These are phyloP conservation scores for Caenorhabditis sp. DNA, from an alignment of 2,888 invertebrate species.

Conservation along the genomic window DNA sequence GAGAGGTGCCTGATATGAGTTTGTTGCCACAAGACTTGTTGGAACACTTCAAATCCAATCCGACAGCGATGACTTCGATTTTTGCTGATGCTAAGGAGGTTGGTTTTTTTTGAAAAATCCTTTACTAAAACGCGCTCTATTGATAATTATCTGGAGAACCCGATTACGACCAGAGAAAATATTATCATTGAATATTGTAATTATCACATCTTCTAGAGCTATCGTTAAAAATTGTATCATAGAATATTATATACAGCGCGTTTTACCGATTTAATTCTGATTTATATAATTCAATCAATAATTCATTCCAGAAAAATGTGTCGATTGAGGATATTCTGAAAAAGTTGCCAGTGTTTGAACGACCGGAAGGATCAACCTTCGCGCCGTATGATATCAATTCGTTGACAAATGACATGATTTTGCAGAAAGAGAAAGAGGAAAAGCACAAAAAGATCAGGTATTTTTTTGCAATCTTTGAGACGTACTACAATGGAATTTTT, in stretches of 20 bases:
- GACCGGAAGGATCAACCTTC: conserved; percentile 62
- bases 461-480: background rate
- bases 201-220: too few species aligned
- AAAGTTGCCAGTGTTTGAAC: conserved; percentile 66
- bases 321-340: conserved; percentile 65
- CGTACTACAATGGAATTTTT: too few species aligned
- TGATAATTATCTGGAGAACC: too few species aligned
- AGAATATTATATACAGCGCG: too few species aligned
- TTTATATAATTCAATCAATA: background rate
- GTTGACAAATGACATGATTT: conserved; percentile 62
- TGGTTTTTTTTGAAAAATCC: background rate
- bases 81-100: conserved; percentile 39
- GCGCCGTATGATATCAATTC: conserved; percentile 69
- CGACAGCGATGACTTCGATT: conserved; percentile 54
- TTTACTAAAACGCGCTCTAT: too few species aligned
- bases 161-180: too few species aligned
- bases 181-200: too few species aligned
- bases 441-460: conserved; percentile 39
- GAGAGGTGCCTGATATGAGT: conserved; percentile 67
- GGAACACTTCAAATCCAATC: conserved; percentile 61
- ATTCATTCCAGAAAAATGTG: conserved; percentile 43
- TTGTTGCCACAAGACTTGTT: conserved; percentile 65
- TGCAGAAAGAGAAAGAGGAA: conserved; percentile 45
- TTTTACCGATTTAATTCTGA: too few species aligned
- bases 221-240: too few species aligned